Conservation (phyloP, 2,888 invertebrate genomes). For the Agrotis puta region DNA sequence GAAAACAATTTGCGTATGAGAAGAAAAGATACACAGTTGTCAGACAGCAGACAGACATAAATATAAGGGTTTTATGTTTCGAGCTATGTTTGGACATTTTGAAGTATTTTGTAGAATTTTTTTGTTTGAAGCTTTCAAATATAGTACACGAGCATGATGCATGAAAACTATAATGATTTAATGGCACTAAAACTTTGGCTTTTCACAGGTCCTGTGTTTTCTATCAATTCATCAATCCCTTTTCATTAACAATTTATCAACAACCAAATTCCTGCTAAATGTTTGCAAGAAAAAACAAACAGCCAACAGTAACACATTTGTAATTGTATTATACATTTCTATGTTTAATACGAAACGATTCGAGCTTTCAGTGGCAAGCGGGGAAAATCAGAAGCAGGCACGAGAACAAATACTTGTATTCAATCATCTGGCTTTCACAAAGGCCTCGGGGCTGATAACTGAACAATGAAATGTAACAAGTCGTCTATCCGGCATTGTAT, state of each 20-base stretch:
- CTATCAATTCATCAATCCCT: constrained; percentile 13
- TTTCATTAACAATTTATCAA: constrained; percentile 29
- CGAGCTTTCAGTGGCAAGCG: constrained; percentile 85
- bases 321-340: constrained; percentile 78
- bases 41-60: not conserved
- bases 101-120: not conserved
- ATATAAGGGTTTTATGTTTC: not conserved
- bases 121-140: not conserved
- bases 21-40: not conserved
- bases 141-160: not conserved
- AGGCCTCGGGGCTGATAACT: constrained; percentile 89
- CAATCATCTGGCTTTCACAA: constrained; percentile 90
- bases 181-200: not conserved
- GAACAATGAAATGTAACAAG: constrained; percentile 91
- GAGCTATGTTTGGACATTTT: not conserved
- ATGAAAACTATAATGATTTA: not conserved
- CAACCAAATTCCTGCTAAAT: constrained; percentile 31
- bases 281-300: constrained; percentile 65
- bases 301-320: constrained; percentile 75
- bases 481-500: constrained; percentile 90
- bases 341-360: constrained; percentile 82
- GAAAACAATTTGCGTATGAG: constrained; percentile 38
- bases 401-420: constrained; percentile 90
- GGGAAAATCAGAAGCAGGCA: constrained; percentile 88
- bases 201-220: constrained; percentile 1